phyloP scores from a whole-genome alignment of 2,113 vertebrate species.

The Penelope pileata region DNA sequence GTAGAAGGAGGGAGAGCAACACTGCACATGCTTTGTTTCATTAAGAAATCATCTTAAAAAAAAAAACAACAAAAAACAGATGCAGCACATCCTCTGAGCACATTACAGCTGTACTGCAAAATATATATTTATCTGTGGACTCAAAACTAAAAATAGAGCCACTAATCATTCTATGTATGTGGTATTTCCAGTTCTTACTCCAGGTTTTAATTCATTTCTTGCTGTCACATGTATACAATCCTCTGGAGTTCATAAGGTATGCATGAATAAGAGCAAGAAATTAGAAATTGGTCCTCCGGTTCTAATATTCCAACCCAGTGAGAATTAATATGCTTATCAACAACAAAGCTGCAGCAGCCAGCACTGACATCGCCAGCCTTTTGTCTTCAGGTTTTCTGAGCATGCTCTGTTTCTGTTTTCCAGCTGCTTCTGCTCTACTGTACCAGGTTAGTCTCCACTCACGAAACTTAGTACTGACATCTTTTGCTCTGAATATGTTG shows the following conservation, averaged over 20 bases:
- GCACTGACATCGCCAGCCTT: background rate
- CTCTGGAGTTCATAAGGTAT: background rate
- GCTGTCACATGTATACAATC: background rate
- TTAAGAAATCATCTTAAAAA: background rate
- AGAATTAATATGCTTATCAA: background rate
- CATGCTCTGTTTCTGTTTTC: background rate
- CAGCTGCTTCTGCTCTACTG: background rate
- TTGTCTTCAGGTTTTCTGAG: background rate
- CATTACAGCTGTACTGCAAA: background rate
- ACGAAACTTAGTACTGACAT: background rate
- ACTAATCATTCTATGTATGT: background rate
- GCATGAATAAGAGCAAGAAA: background rate
- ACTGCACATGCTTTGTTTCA: background rate
- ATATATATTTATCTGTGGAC: background rate
- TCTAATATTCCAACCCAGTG: background rate
- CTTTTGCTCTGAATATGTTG: background rate
- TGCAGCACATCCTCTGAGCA: background rate
- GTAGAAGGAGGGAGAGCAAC: background rate
- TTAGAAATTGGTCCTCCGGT: background rate
- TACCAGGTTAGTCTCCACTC: background rate
- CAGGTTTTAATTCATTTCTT: background rate
- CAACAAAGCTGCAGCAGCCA: background rate
- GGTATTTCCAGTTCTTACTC: background rate
- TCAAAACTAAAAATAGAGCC: constrained; percentile 8
- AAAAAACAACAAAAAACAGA: background rate